Evolutionary conservation across 2,888 invertebrate species (phyloP).

Genomic region (Agonopterix arenella): DNA sequence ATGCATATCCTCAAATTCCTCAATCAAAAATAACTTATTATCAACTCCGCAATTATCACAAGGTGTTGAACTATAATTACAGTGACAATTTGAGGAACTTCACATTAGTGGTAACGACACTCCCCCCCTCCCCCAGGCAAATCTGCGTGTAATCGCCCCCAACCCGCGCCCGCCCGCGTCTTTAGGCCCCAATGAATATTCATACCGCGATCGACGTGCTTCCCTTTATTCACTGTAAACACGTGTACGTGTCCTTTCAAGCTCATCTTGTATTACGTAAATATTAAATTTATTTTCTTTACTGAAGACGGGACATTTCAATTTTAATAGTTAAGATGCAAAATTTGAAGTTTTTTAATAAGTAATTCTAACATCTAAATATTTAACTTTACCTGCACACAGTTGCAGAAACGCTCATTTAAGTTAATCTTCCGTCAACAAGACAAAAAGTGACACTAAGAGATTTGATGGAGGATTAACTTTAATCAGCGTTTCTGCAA

Average conservation of each 20-base stretch:
- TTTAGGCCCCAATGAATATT: constrained; percentile 52
- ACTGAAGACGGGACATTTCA: too few relatives aligned
- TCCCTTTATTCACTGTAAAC: constrained; percentile 60
- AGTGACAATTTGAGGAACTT: constrained; percentile 18
- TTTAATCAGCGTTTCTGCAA: too few relatives aligned
- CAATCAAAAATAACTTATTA: constrained; percentile 10
- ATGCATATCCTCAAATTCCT: constrained; percentile 1
- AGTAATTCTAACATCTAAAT: too few relatives aligned
- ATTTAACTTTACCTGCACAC: too few relatives aligned
- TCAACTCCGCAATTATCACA: constrained; percentile 1
- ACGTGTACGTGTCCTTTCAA: constrained; percentile 57
- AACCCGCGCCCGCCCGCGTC: constrained; percentile 10
- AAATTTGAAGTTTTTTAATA: too few relatives aligned
- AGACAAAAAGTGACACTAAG: too few relatives aligned
- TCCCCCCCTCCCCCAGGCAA: constrained; percentile 12
- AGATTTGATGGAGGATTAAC: too few relatives aligned
- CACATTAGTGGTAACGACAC: constrained; percentile 18
- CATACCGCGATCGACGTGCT: constrained; percentile 56
- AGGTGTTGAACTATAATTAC: constrained; percentile 11
- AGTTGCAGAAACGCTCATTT: too few relatives aligned
- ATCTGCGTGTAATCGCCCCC: constrained; percentile 28
- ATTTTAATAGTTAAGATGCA: too few relatives aligned
- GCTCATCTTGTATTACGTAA: constrained; percentile 51
- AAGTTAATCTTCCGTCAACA: too few relatives aligned
- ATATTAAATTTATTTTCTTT: constrained; percentile 20